Evolutionary conservation across 1,140 invertebrate species (phyloP).

Genomic region (Philopotamus ludificatus): DNA sequence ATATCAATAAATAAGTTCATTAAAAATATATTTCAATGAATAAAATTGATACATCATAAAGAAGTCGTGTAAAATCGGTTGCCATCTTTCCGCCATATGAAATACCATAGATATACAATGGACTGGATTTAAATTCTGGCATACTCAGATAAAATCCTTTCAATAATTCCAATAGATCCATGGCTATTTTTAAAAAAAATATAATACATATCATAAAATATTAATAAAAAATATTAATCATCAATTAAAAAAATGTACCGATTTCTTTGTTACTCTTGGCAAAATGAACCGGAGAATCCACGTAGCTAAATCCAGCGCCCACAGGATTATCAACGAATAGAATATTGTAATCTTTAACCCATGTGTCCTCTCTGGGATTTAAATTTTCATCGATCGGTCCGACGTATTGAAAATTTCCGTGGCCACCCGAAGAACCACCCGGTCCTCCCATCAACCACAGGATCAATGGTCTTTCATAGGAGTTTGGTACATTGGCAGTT

Average conservation of each 20-base stretch:
- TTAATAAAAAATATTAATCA: conserved; percentile 8
- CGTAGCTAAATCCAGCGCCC: conserved; percentile 75
- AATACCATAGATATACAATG: conserved; percentile 80
- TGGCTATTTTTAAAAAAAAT: conserved; percentile 51
- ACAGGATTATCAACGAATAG: conserved; percentile 88
- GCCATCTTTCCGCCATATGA: conserved; percentile 92
- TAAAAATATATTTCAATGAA: background rate
- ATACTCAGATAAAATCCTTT: conserved; percentile 62
- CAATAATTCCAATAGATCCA: conserved; percentile 73
- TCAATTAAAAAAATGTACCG: conserved; percentile 44
- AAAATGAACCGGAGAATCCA: conserved; percentile 55
- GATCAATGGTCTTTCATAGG: conserved; percentile 65
- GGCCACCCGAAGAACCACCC: conserved; percentile 73
- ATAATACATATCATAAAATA: background rate
- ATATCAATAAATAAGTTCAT: background rate
- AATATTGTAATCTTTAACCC: conserved; percentile 70
- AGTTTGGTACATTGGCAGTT: conserved; percentile 57
- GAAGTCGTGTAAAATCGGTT: conserved; percentile 67
- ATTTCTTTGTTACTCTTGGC: conserved; percentile 71
- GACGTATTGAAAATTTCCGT: conserved; percentile 76
- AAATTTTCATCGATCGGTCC: conserved; percentile 69
- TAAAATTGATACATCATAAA: conserved; percentile 59
- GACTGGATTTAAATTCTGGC: conserved; percentile 66
- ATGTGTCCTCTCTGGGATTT: conserved; percentile 67
- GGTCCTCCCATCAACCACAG: conserved; percentile 80